A percentile compares a stretch with the other conserved stretches of the same genome.
Evolutionary conservation across 1,140 invertebrate species (phyloP).

Genomic region (Procambarus virginalis): DNA sequence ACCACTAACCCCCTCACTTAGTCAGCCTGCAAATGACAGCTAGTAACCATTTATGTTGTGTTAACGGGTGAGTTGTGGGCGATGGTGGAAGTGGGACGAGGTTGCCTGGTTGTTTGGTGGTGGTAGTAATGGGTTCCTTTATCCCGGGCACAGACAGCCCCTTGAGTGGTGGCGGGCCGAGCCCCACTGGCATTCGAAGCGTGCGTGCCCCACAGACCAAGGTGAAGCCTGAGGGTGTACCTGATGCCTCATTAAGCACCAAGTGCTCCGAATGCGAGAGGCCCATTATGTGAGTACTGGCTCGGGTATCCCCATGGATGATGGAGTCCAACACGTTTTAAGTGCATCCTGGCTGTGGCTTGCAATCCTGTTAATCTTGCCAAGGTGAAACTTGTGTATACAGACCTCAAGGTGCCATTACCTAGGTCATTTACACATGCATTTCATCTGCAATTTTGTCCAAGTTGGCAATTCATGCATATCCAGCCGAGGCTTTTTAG

Average conservation of each 20-base stretch:
- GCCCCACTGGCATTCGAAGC: conserved; percentile 58
- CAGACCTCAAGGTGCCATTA: background rate
- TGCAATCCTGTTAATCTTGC: background rate
- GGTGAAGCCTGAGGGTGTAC: conserved; percentile 54
- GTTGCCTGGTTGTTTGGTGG: conserved; percentile 12
- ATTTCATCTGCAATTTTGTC: background rate
- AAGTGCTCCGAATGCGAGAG: conserved; percentile 84
- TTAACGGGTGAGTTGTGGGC: conserved; percentile 22
- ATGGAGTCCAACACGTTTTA: conserved; percentile 21
- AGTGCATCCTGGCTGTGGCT: conserved; percentile 18
- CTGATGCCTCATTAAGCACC: conserved; percentile 47
- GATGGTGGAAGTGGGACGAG: conserved; percentile 28
- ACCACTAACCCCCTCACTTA: conserved; percentile 28
- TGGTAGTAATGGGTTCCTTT: conserved; percentile 64
- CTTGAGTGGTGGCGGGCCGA: conserved; percentile 37
- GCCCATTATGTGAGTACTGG: conserved; percentile 83
- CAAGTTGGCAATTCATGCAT: background rate
- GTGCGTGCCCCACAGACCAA: conserved; percentile 68
- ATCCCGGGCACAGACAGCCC: conserved; percentile 61
- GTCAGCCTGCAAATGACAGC: background rate
- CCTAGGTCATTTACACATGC: background rate
- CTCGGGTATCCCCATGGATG: conserved; percentile 20
- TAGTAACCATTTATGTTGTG: conserved; percentile 14
- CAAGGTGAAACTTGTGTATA: background rate
- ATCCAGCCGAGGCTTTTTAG: conserved; percentile 47